These are phyloP conservation scores for Numenius phaeopus DNA, from an alignment of 2,797 vertebrate genomes.

Conservation along the genomic window DNA sequence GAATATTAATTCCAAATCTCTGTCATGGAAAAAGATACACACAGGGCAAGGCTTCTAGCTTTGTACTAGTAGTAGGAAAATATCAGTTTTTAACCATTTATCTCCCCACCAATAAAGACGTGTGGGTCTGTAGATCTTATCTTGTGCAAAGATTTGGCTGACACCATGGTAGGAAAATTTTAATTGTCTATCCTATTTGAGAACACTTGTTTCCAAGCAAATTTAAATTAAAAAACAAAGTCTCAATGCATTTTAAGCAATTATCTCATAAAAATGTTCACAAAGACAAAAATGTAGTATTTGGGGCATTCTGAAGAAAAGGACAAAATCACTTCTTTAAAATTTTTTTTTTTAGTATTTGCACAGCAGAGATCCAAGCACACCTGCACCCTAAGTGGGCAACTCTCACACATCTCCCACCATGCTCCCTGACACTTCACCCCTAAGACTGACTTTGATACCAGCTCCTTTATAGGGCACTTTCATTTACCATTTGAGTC, in stretches of 20 bases:
- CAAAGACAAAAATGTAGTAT: background rate
- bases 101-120: background rate
- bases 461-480: background rate
- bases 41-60: background rate
- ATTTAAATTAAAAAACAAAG: background rate
- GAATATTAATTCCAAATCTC: background rate
- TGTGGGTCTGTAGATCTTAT: background rate
- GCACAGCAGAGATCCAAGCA: background rate
- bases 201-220: background rate
- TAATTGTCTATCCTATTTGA: background rate
- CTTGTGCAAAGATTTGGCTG: background rate
- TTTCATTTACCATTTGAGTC: no score
- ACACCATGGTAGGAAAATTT: accelerated
- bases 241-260: background rate
- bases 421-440: background rate
- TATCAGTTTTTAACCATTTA: background rate
- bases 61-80: background rate
- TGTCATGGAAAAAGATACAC: background rate
- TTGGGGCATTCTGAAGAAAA: background rate
- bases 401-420: background rate
- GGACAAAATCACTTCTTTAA: background rate
- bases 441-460: background rate
- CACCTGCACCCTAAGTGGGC: background rate
- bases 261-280: background rate
- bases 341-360: background rate